phyloP scores from a whole-genome alignment of 2,113 vertebrate genomes.

The Urocynchramus pylzowi region DNA sequence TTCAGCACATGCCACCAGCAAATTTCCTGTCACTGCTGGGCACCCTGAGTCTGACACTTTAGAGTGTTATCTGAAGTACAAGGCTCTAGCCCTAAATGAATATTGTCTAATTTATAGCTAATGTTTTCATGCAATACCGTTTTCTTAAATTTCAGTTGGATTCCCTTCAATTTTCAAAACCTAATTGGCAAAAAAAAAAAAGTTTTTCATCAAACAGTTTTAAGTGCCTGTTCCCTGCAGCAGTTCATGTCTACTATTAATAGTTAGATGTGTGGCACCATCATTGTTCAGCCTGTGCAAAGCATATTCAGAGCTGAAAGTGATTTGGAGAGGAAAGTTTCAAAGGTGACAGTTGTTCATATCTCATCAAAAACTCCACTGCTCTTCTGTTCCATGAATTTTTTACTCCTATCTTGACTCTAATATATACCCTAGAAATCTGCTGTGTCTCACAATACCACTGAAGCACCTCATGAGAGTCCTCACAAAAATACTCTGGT shows the following conservation, averaged over 20 bases:
- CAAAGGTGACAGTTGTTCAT: conserved; percentile 63
- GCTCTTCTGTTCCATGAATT: conserved; percentile 33
- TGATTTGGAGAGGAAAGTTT: conserved; percentile 62
- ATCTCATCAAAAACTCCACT: conserved; percentile 56
- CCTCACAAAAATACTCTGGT: conserved; percentile 27
- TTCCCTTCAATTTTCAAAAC: not conserved
- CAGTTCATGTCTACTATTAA: not conserved
- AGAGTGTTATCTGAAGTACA: not conserved
- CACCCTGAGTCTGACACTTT: not conserved
- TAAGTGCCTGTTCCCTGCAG: not conserved
- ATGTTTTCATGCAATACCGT: not conserved
- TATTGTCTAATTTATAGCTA: not conserved
- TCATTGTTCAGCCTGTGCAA: not conserved
- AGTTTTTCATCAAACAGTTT: not conserved
- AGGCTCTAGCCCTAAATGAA: not conserved
- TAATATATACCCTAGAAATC: conserved; percentile 44
- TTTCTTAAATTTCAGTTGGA: not conserved
- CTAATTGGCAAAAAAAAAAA: not conserved
- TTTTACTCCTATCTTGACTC: conserved; percentile 48
- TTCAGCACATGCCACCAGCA: not conserved
- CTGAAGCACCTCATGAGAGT: conserved; percentile 6
- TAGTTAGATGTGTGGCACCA: not conserved
- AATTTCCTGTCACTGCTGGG: not conserved
- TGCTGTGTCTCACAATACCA: conserved; percentile 9
- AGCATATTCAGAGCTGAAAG: conserved; percentile 46